These are phyloP conservation scores for Phasianus colchicus DNA, from an alignment of 2,113 vertebrate genomes.

Conservation along the genomic window DNA sequence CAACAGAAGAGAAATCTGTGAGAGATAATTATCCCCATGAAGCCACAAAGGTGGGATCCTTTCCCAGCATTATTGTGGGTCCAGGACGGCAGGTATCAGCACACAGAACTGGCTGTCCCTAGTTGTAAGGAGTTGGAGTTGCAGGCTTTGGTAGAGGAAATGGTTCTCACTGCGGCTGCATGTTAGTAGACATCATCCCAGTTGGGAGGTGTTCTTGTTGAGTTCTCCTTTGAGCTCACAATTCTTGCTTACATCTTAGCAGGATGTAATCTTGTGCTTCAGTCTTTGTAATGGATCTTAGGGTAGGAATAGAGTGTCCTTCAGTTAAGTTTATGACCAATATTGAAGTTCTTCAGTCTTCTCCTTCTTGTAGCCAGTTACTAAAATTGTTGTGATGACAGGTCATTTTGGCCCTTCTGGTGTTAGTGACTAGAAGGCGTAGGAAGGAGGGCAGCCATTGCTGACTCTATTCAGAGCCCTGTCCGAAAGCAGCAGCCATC, in stretches of 20 bases:
- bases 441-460: neutral
- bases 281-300: neutral
- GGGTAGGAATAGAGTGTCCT: neutral
- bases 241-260: neutral
- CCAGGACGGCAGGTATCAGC: neutral
- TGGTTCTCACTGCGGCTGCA: accelerated
- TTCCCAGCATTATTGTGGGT: neutral
- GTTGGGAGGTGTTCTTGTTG: neutral
- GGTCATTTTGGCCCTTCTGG: neutral
- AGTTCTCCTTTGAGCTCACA: neutral
- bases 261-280: neutral
- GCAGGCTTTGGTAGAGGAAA: neutral
- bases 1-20: neutral
- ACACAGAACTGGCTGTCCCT: neutral
- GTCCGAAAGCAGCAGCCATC: neutral
- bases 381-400: neutral
- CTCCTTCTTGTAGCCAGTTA: neutral
- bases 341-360: neutral
- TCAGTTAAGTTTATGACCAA: neutral
- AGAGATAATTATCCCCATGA: neutral
- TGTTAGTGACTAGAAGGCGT: neutral
- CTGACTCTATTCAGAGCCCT: neutral
- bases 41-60: neutral
- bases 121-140: slow-evolving; percentile 22
- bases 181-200: neutral